Evolutionary conservation across 2,888 invertebrate species (phyloP), one percentile per base, ranked within the genome.

Genomic region (Galeruca laticollis): DNA sequence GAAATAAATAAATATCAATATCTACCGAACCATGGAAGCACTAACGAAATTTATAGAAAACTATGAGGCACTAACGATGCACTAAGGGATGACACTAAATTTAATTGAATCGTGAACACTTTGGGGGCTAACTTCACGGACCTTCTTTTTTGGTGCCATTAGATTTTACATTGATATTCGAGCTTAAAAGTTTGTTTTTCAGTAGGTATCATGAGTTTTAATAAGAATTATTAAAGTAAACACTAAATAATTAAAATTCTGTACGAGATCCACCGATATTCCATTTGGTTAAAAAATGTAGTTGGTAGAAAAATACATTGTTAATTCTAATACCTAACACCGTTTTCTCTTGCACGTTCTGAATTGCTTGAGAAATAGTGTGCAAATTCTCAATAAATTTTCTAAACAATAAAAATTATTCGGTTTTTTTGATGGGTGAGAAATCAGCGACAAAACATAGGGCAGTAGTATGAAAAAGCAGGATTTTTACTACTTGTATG

Each of bases 391-490:
- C 13, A 31, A 31, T 8, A 20, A 20, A 49, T 4, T 3, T 15
- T 26, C 13, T 33, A 47, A 18, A 15, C 15, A 18, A 2, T 52
- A 37, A 31, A n/a, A 18, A 20, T 37, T 52, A 62, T 62, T 26
- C 26, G n/a, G n/a, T n/a, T 26, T 26, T 62, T 37, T 52, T 57
- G 31, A 65, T 65, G 65, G 57, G 57, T 65, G 49, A 60, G 43
- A 65, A 66, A 59, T 66, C 60, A 56, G 66, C 66, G 59, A 66
- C 66, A 66, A 57, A 49, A 65, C 49, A 66, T 51, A 66, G 59
- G 65, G 59, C 37, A 47, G 49, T 31, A 65, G 49, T 66, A 66
- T 66, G 66, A 66, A 51, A 59, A 66, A 66, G 66, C 66, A 66
- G 60, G 66, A 66, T 66, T 37, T 66, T 49, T 26, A 21, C 59